Conservation (phyloP, 2,888 invertebrate genomes). For the Agriotes lineatus region DNA sequence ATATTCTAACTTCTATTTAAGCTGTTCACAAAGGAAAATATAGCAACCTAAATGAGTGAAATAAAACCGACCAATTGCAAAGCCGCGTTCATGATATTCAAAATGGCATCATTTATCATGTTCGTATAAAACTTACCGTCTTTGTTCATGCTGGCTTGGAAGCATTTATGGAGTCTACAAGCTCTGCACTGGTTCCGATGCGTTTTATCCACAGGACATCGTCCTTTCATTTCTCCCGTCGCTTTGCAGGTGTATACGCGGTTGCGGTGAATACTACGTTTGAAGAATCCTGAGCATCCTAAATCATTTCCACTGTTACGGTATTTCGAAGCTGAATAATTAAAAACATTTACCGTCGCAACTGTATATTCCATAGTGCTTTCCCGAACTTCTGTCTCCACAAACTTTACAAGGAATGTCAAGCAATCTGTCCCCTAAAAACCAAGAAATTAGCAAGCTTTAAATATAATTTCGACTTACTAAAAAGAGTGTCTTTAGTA, state of each 20-base stretch:
- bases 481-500: too few species aligned
- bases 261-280: slow-evolving; percentile 95
- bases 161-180: slow-evolving; percentile 94
- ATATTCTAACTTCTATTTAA: too few species aligned
- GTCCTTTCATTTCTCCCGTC: slow-evolving; percentile 91
- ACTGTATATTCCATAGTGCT: slow-evolving; percentile 99
- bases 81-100: too few species aligned
- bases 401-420: slow-evolving; percentile 99
- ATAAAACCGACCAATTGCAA: too few species aligned
- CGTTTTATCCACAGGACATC: slow-evolving; percentile 96
- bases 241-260: slow-evolving; percentile 98
- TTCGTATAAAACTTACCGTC: slow-evolving; percentile 83
- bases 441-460: slow-evolving; percentile 6
- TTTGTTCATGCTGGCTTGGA: slow-evolving; percentile 97
- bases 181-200: slow-evolving; percentile 97
- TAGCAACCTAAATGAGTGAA: too few species aligned
- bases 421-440: slow-evolving; percentile 92
- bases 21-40: too few species aligned
- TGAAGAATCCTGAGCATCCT: slow-evolving; percentile 97
- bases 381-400: slow-evolving; percentile 98
- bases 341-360: slow-evolving; percentile 87
- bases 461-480: too few species aligned
- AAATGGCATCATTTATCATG: slow-evolving; percentile 4
- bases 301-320: slow-evolving; percentile 41
- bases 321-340: slow-evolving; percentile 31